Evolutionary conservation across 2,113 vertebrate genomes (phyloP).

Genomic region (Epinephelus moara): DNA sequence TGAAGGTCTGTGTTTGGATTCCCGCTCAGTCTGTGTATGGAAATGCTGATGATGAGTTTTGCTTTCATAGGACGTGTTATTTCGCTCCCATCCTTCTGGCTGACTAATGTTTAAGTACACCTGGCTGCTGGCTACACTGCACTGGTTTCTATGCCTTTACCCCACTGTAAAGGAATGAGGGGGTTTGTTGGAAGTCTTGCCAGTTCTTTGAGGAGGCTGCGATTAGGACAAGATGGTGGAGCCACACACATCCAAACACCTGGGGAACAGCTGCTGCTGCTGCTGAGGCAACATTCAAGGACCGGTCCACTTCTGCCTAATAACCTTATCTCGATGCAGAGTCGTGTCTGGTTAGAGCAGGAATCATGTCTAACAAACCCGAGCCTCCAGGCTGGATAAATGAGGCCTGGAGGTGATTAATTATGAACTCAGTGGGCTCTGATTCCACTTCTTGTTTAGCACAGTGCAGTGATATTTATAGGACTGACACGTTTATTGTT

Average conservation of each 20-base stretch:
- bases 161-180: slow-evolving; percentile 70
- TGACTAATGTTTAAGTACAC: slow-evolving; percentile 68
- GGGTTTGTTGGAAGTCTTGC: slow-evolving; percentile 77
- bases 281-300: slow-evolving; percentile 55
- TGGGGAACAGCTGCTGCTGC: slow-evolving; percentile 80
- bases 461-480: slow-evolving; percentile 50
- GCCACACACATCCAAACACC: slow-evolving; percentile 81
- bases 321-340: slow-evolving; percentile 42
- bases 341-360: slow-evolving; percentile 22
- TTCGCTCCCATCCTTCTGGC: slow-evolving; percentile 53
- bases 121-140: slow-evolving; percentile 59
- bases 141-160: slow-evolving; percentile 62
- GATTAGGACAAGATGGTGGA: slow-evolving; percentile 77
- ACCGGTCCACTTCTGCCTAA: slow-evolving; percentile 44
- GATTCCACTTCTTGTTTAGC: slow-evolving; percentile 24
- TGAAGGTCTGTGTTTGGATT: slow-evolving; percentile 40
- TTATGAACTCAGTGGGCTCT: slow-evolving; percentile 48
- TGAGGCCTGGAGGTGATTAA: slow-evolving; percentile 24
- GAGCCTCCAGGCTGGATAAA: slow-evolving; percentile 26
- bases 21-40: slow-evolving; percentile 44
- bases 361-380: slow-evolving; percentile 11
- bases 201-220: slow-evolving; percentile 72
- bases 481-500: slow-evolving; percentile 40
- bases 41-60: slow-evolving; percentile 62
- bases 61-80: slow-evolving; percentile 50